phyloP scores from a whole-genome alignment of 2,888 invertebrate genomes.

The Andrena bucephala region DNA sequence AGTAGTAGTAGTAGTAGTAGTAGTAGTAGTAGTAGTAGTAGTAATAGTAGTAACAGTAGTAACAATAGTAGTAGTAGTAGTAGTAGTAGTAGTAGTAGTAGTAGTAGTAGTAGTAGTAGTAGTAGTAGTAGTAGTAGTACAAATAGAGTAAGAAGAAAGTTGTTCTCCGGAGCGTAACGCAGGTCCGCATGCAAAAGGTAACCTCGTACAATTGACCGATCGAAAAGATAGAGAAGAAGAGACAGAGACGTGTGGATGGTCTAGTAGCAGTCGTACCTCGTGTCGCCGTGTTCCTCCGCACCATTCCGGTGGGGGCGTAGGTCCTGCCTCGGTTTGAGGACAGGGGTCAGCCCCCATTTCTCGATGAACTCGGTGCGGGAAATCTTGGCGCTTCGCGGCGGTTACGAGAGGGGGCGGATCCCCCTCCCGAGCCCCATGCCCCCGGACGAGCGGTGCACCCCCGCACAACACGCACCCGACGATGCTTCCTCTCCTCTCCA shows the following conservation, averaged over 20 bases:
- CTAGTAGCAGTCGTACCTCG: slow-evolving; percentile 87
- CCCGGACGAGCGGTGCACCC: slow-evolving; percentile 81
- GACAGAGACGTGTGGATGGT: slow-evolving; percentile 37
- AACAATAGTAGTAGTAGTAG: slow-evolving; percentile 1
- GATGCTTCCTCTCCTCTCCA: slow-evolving; percentile 68
- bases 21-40: background rate
- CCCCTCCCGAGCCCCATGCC: slow-evolving; percentile 88
- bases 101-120: slow-evolving; percentile 2
- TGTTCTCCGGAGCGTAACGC: slow-evolving; percentile 16
- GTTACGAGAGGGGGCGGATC: slow-evolving; percentile 88
- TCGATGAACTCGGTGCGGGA: slow-evolving; percentile 98
- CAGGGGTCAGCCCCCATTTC: slow-evolving; percentile 99
- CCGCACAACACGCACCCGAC: slow-evolving; percentile 79
- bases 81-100: slow-evolving; percentile 4
- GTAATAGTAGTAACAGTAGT: background rate
- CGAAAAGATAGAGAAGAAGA: slow-evolving; percentile 40
- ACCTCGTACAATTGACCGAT: slow-evolving; percentile 46
- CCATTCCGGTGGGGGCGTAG: slow-evolving; percentile 92
- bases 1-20: background rate
- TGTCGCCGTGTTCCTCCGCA: slow-evolving; percentile 90
- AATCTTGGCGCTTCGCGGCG: slow-evolving; percentile 92
- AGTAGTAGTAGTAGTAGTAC: slow-evolving; percentile 4
- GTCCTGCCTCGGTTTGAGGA: slow-evolving; percentile 98
- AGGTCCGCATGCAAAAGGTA: slow-evolving; percentile 51
- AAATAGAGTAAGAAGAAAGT: slow-evolving; percentile 6